phyloP scores from a whole-genome alignment of 2,113 vertebrate species.

The Crocuta crocuta region DNA sequence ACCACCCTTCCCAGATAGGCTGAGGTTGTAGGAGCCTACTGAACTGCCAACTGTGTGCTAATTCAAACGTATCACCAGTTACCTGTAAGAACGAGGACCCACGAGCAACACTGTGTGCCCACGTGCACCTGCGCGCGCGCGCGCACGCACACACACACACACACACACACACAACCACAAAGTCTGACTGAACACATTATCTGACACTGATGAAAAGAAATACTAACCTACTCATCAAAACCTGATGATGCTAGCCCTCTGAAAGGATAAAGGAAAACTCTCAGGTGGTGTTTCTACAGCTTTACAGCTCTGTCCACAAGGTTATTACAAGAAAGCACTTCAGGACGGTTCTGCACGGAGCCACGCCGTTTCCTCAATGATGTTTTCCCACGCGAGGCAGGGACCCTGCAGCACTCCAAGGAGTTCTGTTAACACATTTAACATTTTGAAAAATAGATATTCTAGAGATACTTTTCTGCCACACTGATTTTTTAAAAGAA shows the following conservation, averaged over 20 bases:
- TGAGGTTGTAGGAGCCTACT: background rate
- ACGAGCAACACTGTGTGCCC: background rate
- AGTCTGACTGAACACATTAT: background rate
- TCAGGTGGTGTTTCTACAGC: background rate
- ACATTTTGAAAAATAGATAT: background rate
- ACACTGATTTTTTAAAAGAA: background rate
- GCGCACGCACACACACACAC: too few species aligned
- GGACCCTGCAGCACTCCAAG: background rate
- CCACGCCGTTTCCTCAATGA: background rate
- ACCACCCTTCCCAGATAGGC: background rate
- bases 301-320: background rate
- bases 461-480: slow-evolving; percentile 3
- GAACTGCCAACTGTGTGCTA: background rate
- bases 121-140: too few species aligned
- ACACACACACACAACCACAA: background rate
- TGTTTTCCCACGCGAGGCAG: rapidly evolving
- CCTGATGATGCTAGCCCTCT: background rate
- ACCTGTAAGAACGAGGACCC: background rate
- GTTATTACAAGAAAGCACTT: background rate
- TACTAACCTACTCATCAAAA: background rate
- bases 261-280: background rate
- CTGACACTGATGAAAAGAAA: background rate
- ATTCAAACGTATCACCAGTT: background rate
- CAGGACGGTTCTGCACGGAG: background rate
- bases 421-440: background rate